Evolutionary conservation across 2,797 vertebrate species (phyloP).

Genomic region (Pogoniulus pusillus): DNA sequence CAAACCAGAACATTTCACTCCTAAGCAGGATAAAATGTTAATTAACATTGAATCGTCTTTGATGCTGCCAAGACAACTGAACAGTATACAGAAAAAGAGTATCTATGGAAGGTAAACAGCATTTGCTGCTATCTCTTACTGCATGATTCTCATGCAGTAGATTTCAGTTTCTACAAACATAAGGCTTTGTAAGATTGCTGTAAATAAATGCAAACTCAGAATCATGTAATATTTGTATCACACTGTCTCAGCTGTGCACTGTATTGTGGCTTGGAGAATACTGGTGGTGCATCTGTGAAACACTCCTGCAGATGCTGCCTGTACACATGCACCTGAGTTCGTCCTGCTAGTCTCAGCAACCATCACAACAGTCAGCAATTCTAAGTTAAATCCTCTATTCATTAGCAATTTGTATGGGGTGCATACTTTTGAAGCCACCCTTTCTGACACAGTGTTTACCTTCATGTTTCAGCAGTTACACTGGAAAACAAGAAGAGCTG

Average conservation of each 20-base stretch:
- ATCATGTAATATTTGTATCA: slow-evolving; percentile 6
- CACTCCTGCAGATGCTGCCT: background rate
- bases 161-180: background rate
- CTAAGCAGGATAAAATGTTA: background rate
- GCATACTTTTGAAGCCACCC: background rate
- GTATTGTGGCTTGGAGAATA: background rate
- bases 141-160: background rate
- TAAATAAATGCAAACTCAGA: slow-evolving; percentile 33
- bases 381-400: background rate
- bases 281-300: background rate
- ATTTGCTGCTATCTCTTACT: background rate
- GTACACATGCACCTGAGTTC: background rate
- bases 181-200: slow-evolving; percentile 29
- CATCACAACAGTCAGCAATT: background rate
- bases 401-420: background rate
- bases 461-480: background rate
- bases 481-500: background rate
- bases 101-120: background rate
- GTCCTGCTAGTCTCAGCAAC: background rate
- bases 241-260: background rate
- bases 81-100: background rate
- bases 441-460: slow-evolving; percentile 28
- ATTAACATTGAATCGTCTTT: background rate
- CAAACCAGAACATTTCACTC: background rate
- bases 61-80: slow-evolving; percentile 11